Base-by-base conservation (phyloP, 2,113 vertebrate genomes). In the Aix galericulata region DNA sequence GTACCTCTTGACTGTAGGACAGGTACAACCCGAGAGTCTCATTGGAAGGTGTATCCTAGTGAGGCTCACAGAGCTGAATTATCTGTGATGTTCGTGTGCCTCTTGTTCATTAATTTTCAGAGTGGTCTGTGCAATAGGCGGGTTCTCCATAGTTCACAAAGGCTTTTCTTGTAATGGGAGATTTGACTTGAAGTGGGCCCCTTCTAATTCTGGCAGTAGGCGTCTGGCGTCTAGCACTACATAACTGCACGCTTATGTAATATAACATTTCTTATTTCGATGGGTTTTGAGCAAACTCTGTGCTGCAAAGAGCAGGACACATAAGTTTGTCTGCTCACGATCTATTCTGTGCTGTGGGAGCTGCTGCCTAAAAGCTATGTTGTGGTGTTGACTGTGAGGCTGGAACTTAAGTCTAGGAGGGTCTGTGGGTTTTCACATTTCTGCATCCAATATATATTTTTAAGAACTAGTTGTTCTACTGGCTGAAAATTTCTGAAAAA, bases 101-200 rank as follows among this genome's bases (percentile, higher is more conserved):
- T 82, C 73, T 72, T 42, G 0, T 20, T 38, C 40, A 56, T 87
- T 84, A 82, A 27, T 66, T 88, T 92, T 79, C 95, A 81, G 81
- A 29, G 46, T 26, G 36, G 68, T 52, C 42, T 34, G 11, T 14
- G 22, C 50, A 21, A 17, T 38, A 89, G 88, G 64, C 0, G 0
- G 12, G 14, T n/a, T 77, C 78, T 85, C 0, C 8, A 55, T 95
- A 85, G 86, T 87, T 97, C 87, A 87, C 8, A 4, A 58, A 93
- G 66, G 12, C 82, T 91, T 90, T 97, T 96, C 75, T 96, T 96
- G 85, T 94, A 93, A 95, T 69, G 88, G 81, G 92, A 97, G 95
- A 75, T 84, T 95, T 94, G 86, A 94, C 88, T 97, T 93, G 93
- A 95, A 96, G 94, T 86, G 77, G 93, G 94, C 94, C 95, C 66